These are phyloP conservation scores for Meriones psammophilus DNA, from an alignment of 2,797 vertebrate genomes.

Conservation along the genomic window DNA sequence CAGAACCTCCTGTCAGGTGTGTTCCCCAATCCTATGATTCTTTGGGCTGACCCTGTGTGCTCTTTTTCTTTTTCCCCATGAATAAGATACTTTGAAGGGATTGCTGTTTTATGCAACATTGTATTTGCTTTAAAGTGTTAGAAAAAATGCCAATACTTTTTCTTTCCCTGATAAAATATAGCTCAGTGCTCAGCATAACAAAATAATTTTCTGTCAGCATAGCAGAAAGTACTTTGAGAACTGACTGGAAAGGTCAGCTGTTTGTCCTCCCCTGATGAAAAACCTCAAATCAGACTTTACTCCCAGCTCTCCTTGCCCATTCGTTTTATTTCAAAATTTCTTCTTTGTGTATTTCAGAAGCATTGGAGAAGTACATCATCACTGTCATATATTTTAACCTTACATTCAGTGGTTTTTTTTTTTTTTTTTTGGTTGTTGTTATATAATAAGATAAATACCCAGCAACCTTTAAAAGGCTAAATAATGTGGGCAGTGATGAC, in stretches of 20 bases:
- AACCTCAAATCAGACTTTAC: background rate
- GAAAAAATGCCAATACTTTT: background rate
- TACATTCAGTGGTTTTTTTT: background rate
- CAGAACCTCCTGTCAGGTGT: background rate
- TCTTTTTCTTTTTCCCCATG: background rate
- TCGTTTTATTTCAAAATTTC: conserved; percentile 18
- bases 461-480: conserved; percentile 41
- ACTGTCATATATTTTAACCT: conserved; percentile 51
- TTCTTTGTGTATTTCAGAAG: background rate
- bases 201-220: background rate
- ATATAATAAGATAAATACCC: background rate
- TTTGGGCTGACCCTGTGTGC: background rate
- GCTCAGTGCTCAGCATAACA: background rate
- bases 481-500: conserved; percentile 2
- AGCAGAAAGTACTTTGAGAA: background rate
- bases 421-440: background rate
- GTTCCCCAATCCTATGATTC: accelerated
- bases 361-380: background rate
- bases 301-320: background rate
- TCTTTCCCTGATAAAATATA: background rate
- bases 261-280: background rate
- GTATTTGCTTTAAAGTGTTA: background rate
- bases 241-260: background rate
- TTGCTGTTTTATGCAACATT: background rate
- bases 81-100: background rate